Conservation (phyloP, 2,113 vertebrate genomes). For the Pollachius pollachius region DNA sequence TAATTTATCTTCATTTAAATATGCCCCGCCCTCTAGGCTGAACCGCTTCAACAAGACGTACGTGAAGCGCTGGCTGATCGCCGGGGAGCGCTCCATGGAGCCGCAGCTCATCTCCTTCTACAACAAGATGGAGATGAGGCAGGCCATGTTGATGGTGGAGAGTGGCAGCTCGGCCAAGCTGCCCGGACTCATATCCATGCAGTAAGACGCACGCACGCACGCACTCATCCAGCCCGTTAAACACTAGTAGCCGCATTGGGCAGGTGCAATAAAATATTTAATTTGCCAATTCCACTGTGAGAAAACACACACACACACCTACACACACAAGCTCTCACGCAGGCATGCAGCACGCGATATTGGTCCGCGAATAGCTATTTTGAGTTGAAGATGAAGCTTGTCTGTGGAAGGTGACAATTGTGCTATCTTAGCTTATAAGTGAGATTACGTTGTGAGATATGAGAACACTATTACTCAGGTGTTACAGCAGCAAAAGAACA, state of each 20-base stretch:
- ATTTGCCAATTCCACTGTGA: no score
- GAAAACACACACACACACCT: no score
- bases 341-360: not conserved
- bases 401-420: no score
- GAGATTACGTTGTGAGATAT: no score
- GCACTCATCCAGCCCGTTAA: no score
- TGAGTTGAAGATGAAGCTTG: no score
- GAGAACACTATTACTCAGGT: no score
- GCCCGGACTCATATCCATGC: slow-evolving; percentile 78
- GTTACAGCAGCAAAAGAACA: no score
- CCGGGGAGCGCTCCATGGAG: slow-evolving; percentile 86
- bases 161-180: slow-evolving; percentile 83
- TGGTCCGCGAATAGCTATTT: no score
- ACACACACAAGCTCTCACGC: not conserved
- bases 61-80: slow-evolving; percentile 90
- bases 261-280: no score
- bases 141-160: slow-evolving; percentile 90
- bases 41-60: slow-evolving; percentile 93
- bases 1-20: not conserved
- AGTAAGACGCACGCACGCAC: slow-evolving; percentile 76
- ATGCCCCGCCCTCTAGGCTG: slow-evolving; percentile 69
- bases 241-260: no score
- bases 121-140: slow-evolving; percentile 97
- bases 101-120: slow-evolving; percentile 96
- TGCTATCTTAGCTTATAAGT: no score